These are phyloP conservation scores for Neocrepidodera transversa DNA, from an alignment of 2,888 invertebrate species.

Conservation along the genomic window DNA sequence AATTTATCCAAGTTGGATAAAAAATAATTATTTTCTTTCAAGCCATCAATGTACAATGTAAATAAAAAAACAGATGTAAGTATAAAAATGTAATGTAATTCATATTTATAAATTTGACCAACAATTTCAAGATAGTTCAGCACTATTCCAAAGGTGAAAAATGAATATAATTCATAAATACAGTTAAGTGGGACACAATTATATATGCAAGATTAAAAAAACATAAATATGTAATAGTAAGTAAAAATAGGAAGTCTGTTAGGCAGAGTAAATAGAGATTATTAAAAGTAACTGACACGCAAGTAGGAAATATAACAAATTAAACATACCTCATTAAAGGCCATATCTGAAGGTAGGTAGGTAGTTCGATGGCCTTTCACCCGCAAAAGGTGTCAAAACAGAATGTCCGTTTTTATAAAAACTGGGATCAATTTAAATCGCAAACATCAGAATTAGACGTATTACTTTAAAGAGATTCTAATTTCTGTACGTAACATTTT, in stretches of 20 bases:
- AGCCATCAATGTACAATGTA: too few relatives aligned
- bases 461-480: conserved; percentile 28
- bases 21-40: too few relatives aligned
- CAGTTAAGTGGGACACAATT: neutral
- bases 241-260: neutral
- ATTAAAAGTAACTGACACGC: conserved; percentile 24
- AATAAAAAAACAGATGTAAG: too few relatives aligned
- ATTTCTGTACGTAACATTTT: conserved; percentile 31
- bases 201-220: neutral
- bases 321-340: conserved; percentile 78
- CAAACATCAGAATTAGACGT: conserved; percentile 7
- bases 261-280: neutral
- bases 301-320: conserved; percentile 28
- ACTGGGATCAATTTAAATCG: conserved; percentile 11
- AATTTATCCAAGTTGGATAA: too few relatives aligned
- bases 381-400: conserved; percentile 39
- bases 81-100: too few relatives aligned
- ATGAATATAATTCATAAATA: too few relatives aligned
- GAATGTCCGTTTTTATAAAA: conserved; percentile 13
- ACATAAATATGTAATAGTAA: neutral
- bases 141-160: too few relatives aligned
- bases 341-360: conserved; percentile 70
- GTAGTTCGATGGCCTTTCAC: conserved; percentile 65
- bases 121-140: too few relatives aligned
- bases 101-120: too few relatives aligned